phyloP scores from a whole-genome alignment of 35 echinoderm and acorn worm genomes.

The Heliocidaris erythrogramma region DNA sequence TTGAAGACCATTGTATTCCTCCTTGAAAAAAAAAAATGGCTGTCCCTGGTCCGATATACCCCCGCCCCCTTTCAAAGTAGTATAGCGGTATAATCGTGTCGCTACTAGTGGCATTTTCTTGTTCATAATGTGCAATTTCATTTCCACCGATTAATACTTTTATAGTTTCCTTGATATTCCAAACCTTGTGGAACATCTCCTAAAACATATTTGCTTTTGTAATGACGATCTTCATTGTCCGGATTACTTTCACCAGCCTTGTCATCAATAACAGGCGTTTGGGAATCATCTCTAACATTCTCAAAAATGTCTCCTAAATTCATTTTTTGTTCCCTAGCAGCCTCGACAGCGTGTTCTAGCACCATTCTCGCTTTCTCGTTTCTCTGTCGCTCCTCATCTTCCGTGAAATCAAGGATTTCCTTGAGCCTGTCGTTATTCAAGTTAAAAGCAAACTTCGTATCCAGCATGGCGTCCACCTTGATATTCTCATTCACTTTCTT shows the following conservation, averaged over 20 bases:
- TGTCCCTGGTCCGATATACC: too few species aligned
- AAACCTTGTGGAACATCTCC: background rate
- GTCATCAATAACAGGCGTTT: background rate
- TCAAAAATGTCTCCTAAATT: background rate
- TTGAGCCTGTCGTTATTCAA: background rate
- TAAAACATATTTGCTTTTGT: background rate
- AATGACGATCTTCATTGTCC: background rate
- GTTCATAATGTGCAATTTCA: background rate
- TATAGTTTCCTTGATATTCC: background rate
- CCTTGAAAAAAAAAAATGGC: too few species aligned
- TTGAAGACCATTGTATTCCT: too few species aligned
- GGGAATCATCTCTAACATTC: background rate
- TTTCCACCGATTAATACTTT: background rate
- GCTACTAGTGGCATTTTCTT: background rate
- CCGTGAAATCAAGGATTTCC: background rate
- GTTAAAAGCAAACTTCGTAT: conserved; percentile 7
- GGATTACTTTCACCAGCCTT: background rate
- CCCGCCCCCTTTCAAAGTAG: too few species aligned
- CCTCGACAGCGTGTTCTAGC: background rate
- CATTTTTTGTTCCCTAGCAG: background rate
- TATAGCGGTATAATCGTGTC: too few species aligned
- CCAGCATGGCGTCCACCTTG: background rate
- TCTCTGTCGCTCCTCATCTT: background rate
- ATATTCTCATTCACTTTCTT: background rate
- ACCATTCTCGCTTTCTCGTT: background rate